A percentile compares a stretch with the other conserved stretches of the same genome.
phyloP scores from a whole-genome alignment of 1,140 invertebrate genomes.

The Ctenoplectra terminalis region DNA sequence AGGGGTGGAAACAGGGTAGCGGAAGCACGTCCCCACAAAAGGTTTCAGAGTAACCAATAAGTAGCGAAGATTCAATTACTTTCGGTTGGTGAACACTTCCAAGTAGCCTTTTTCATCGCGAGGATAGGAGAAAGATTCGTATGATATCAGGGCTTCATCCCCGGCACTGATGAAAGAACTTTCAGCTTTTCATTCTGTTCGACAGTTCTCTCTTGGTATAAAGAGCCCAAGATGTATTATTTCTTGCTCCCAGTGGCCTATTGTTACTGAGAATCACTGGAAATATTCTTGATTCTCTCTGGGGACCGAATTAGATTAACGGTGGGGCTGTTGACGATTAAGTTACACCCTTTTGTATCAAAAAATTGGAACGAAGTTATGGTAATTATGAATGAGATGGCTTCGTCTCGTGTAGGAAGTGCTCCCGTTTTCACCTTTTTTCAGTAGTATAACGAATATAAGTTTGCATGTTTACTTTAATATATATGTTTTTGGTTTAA shows the following conservation, averaged over 20 bases:
- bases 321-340: too few relatives aligned
- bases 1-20: neutral
- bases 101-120: constrained; percentile 37
- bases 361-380: too few relatives aligned
- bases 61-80: constrained; percentile 53
- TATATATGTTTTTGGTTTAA: too few relatives aligned
- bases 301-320: neutral
- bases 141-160: constrained; percentile 30
- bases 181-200: constrained; percentile 19
- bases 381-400: too few relatives aligned
- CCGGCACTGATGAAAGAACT: constrained; percentile 23
- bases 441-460: too few relatives aligned
- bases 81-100: constrained; percentile 38
- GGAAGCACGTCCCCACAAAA: constrained; percentile 22
- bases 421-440: too few relatives aligned
- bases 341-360: too few relatives aligned
- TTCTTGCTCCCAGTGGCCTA: neutral
- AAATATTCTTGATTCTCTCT: neutral
- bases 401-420: too few relatives aligned
- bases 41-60: constrained; percentile 34
- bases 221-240: constrained; percentile 29
- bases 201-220: constrained; percentile 22
- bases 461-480: too few relatives aligned
- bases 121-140: constrained; percentile 29
- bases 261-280: neutral